Conservation (phyloP, 2,797 vertebrate species). For the Sebastes glaucus region DNA sequence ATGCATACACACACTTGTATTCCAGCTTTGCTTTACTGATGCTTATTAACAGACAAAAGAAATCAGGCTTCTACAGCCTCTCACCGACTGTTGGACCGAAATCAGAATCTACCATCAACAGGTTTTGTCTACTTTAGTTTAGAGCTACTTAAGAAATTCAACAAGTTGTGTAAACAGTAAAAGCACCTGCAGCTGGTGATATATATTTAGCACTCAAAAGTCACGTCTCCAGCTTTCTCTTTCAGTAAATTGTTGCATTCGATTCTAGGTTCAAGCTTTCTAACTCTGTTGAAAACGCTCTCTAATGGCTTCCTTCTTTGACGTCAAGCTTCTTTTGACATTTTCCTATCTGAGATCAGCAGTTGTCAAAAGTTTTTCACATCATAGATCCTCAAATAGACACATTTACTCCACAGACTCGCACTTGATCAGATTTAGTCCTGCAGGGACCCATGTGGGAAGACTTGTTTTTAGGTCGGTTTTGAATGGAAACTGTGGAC, state of each 20-base stretch:
- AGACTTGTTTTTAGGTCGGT: constrained; percentile 18
- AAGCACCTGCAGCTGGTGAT: constrained; percentile 8
- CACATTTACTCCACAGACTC: constrained; percentile 20
- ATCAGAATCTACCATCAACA: not conserved
- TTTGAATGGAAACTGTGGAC: constrained; percentile 31
- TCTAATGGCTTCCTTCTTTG: constrained; percentile 27
- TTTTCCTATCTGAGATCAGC: constrained; percentile 45
- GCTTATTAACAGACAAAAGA: not conserved
- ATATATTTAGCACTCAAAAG: constrained; percentile 2
- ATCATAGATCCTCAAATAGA: constrained; percentile 16
- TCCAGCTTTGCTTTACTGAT: not conserved
- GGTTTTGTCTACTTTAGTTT: not conserved
- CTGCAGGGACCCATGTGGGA: not conserved
- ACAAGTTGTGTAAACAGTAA: not conserved
- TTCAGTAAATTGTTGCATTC: constrained; percentile 3
- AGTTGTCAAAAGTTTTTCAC: constrained; percentile 28
- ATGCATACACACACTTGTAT: rapidly evolving
- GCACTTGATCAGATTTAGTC: constrained; percentile 36
- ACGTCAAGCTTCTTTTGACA: constrained; percentile 37
- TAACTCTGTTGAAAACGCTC: not conserved
- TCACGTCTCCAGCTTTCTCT: not conserved
- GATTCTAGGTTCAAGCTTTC: constrained; percentile 4
- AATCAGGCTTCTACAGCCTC: not conserved
- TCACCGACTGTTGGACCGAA: not conserved
- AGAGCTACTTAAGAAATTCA: not conserved